phyloP scores from a whole-genome alignment of 2,888 invertebrate genomes.

The Macrophya alboannulata region DNA sequence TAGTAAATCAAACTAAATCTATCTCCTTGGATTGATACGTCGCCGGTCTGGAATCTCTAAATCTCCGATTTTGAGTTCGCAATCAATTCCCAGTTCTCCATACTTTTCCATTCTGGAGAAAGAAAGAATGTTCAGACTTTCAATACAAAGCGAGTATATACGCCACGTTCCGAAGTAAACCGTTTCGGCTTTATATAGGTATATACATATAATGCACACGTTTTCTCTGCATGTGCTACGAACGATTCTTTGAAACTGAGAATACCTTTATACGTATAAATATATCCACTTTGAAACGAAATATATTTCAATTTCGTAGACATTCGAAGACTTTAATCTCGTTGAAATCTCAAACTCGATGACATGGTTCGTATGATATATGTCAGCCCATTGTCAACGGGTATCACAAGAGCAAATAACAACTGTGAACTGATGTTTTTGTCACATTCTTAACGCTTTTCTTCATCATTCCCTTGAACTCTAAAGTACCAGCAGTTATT shows the following conservation, averaged over 20 bases:
- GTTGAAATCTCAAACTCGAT: constrained; percentile 2
- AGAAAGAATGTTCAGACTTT: not conserved
- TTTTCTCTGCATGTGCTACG: not conserved
- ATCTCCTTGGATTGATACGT: constrained; percentile 20
- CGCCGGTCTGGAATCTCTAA: constrained; percentile 4
- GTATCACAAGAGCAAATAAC: not conserved
- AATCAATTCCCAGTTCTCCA: not conserved
- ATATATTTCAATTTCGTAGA: constrained; percentile 22
- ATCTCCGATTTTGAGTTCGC: constrained; percentile 7
- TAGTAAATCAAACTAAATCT: constrained; percentile 10
- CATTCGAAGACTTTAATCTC: constrained; percentile 30
- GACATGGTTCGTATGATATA: not conserved
- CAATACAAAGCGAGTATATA: not conserved
- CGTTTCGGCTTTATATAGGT: not conserved
- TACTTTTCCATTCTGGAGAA: not conserved
- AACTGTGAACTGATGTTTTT: not conserved
- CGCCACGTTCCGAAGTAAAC: not conserved
- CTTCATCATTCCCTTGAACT: not conserved
- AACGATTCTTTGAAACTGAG: not conserved
- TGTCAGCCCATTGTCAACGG: not conserved
- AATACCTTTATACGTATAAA: not conserved
- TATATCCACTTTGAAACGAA: not conserved
- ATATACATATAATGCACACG: too few relatives aligned
- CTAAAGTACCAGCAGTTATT: not conserved
- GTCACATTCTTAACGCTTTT: not conserved